phyloP scores from a whole-genome alignment of 2,888 invertebrate species.

The Synergus japonicus region DNA sequence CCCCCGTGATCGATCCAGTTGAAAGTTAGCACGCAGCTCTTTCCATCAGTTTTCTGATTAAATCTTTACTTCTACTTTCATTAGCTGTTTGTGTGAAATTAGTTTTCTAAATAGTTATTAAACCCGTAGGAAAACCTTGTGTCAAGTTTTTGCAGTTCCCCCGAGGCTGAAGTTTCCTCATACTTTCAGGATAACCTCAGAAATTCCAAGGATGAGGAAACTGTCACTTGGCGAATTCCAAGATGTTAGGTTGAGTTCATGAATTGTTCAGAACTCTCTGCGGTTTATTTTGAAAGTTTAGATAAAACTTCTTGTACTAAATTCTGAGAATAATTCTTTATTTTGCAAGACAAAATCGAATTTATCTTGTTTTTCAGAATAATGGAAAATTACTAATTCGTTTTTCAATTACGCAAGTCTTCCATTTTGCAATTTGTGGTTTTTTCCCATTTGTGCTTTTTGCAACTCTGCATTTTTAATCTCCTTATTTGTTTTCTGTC shows the following conservation, averaged over 20 bases:
- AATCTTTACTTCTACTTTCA: too few species aligned
- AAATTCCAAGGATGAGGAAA: not conserved
- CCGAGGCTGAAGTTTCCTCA: not conserved
- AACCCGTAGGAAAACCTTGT: too few species aligned
- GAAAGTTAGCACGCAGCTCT: too few species aligned
- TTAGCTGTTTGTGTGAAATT: too few species aligned
- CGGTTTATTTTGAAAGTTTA: not conserved
- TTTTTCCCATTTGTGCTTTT: not conserved
- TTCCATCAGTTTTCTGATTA: too few species aligned
- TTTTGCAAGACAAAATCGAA: not conserved
- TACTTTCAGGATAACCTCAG: not conserved
- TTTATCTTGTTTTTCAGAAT: not conserved
- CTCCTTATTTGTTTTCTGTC: not conserved
- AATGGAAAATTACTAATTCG: not conserved
- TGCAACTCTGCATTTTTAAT: not conserved
- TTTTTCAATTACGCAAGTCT: not conserved
- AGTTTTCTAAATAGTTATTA: not conserved
- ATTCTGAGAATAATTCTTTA: not conserved
- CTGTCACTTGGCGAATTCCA: not conserved
- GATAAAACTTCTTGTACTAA: not conserved
- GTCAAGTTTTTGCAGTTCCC: too few species aligned
- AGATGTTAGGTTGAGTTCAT: not conserved
- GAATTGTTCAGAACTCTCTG: not conserved
- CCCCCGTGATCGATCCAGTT: too few species aligned
- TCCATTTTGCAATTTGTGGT: not conserved